phyloP scores from a whole-genome alignment of 2,797 vertebrate species.

The Scyliorhinus canicula region DNA sequence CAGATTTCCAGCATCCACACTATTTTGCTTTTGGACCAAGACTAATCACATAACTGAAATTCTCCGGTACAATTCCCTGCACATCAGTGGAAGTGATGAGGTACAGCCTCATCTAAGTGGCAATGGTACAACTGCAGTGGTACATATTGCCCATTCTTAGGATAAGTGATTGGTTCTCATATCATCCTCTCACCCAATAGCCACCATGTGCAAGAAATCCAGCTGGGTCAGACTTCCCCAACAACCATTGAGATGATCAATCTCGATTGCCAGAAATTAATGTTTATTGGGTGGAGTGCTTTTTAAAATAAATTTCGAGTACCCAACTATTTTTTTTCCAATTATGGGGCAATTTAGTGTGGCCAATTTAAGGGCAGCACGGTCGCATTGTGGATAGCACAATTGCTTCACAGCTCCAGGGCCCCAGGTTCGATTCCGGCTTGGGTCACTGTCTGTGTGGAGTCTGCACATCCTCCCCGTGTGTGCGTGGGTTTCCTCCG shows the following conservation, averaged over 20 bases:
- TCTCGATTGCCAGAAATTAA: neutral
- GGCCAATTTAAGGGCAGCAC: too few relatives aligned
- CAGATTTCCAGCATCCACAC: neutral
- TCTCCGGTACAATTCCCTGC: neutral
- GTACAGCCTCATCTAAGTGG: neutral
- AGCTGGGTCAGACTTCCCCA: neutral
- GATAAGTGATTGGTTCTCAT: neutral
- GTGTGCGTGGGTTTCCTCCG: too few relatives aligned
- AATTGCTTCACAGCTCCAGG: too few relatives aligned
- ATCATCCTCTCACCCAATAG: neutral
- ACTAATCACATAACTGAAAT: neutral
- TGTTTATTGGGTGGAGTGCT: neutral
- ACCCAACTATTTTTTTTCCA: too few relatives aligned
- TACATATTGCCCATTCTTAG: neutral
- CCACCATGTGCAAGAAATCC: neutral
- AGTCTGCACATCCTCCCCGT: too few relatives aligned
- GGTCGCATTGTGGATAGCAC: too few relatives aligned
- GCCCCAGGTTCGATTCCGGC: too few relatives aligned
- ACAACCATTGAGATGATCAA: neutral
- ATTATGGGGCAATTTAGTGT: too few relatives aligned
- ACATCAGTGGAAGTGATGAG: neutral
- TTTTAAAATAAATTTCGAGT: too few relatives aligned
- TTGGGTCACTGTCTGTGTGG: too few relatives aligned
- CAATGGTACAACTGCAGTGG: neutral
- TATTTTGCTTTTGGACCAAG: neutral